Evolutionary conservation across 2,888 invertebrate genomes (phyloP).

Genomic region (Bruchidius siliquastri): DNA sequence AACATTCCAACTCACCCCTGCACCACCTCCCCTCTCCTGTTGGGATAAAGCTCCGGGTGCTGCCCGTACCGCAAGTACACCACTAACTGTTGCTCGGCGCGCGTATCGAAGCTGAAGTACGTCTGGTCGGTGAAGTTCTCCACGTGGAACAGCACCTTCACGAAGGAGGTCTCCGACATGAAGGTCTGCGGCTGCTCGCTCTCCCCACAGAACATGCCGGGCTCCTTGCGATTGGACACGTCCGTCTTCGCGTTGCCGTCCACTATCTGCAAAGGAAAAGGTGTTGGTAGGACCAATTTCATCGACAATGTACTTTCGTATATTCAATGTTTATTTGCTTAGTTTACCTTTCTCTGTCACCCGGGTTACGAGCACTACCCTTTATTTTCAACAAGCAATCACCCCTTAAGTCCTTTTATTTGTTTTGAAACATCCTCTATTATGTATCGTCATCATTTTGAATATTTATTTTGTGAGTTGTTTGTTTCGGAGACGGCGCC

Average conservation of each 20-base stretch:
- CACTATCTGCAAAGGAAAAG: slow-evolving; percentile 62
- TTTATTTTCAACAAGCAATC: too few relatives aligned
- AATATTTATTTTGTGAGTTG: too few relatives aligned
- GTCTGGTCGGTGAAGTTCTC: slow-evolving; percentile 92
- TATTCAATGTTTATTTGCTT: too few relatives aligned
- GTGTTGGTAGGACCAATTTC: too few relatives aligned
- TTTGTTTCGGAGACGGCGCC: neutral
- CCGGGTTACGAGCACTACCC: too few relatives aligned
- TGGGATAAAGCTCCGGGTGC: slow-evolving; percentile 88
- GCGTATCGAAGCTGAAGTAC: slow-evolving; percentile 79
- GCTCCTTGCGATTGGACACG: slow-evolving; percentile 81
- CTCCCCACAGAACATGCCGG: slow-evolving; percentile 89
- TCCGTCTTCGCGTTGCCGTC: slow-evolving; percentile 88
- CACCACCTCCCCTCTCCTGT: slow-evolving; percentile 81
- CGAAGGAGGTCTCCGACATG: slow-evolving; percentile 91
- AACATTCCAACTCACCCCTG: slow-evolving; percentile 79
- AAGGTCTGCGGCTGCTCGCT: slow-evolving; percentile 91
- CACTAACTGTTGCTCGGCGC: slow-evolving; percentile 87
- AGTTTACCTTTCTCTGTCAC: too few relatives aligned
- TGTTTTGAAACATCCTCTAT: too few relatives aligned
- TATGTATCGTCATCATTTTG: too few relatives aligned
- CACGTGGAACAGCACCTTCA: slow-evolving; percentile 85
- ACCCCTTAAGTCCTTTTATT: too few relatives aligned
- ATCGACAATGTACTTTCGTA: too few relatives aligned
- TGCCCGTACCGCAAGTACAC: slow-evolving; percentile 89